These are phyloP conservation scores for Parotocinclus haroldoi DNA, from an alignment of 2,797 vertebrate species.

Conservation along the genomic window DNA sequence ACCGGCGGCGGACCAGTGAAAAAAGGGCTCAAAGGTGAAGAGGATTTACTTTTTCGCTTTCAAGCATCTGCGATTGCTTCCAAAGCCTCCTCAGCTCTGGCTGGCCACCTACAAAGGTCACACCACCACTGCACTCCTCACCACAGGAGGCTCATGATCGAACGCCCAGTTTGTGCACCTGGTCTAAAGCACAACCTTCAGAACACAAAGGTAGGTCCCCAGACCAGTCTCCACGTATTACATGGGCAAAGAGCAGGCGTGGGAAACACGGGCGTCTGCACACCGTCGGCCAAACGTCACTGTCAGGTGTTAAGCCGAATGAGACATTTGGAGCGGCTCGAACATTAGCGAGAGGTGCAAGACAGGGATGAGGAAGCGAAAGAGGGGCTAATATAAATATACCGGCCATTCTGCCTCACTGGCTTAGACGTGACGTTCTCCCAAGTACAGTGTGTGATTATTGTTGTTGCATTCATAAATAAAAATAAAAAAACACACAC, in stretches of 20 bases:
- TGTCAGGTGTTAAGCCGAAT: slow-evolving; percentile 3
- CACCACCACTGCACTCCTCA: neutral
- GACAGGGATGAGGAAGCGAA: neutral
- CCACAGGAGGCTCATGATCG: neutral
- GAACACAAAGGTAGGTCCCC: neutral
- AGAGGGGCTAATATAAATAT: neutral
- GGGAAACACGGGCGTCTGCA: slow-evolving; percentile 20
- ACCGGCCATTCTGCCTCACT: too few relatives aligned
- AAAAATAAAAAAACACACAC: too few relatives aligned
- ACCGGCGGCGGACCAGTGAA: too few relatives aligned
- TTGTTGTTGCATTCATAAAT: neutral
- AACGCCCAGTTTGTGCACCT: neutral
- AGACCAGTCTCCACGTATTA: slow-evolving; percentile 26
- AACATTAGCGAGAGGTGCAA: too few relatives aligned
- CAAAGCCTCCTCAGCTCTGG: neutral
- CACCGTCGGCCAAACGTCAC: slow-evolving; percentile 29
- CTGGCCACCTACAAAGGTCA: neutral
- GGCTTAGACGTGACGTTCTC: too few relatives aligned
- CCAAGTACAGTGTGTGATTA: neutral
- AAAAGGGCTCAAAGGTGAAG: too few relatives aligned
- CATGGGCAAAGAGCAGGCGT: slow-evolving; percentile 5
- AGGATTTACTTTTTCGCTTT: too few relatives aligned
- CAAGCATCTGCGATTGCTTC: too few relatives aligned
- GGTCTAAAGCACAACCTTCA: neutral
- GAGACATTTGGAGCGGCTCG: slow-evolving; percentile 9